Evolutionary conservation across 92 coral and sea anemone genomes (phyloP), one percentile per base, ranked within the genome.

Genomic region (Phenganax subtilis): DNA sequence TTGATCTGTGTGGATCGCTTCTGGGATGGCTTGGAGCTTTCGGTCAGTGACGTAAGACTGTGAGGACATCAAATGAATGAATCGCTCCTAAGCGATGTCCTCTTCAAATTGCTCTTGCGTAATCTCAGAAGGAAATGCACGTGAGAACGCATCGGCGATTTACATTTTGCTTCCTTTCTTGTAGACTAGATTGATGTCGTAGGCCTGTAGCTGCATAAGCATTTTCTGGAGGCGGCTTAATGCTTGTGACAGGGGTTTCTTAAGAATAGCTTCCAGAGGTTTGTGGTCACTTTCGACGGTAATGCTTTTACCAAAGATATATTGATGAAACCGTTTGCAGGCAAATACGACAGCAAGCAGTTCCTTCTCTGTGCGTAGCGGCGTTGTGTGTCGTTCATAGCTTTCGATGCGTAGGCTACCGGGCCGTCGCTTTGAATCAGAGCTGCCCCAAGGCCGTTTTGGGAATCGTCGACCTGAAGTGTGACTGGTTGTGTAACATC

Each of bases 11-110:
- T 60, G 55, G 25, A 76, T 81, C 54, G 70, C 68, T 15, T 82
- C 75, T 70, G 71, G 76, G 57, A 86, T 86, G 73, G 86, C 85
- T 20, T 78, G 55, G 15, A 86, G 56, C 30, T 88, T 60, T 6
- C 66, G 66, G 20, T 60, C 66, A 11, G 14, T 60, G 66, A 60
- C 66, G 66, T 60, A 60, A 60, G 66, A 60, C 9, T 60, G 17
- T 16, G 66, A 60, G 15, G 66, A 60, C 66, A 60, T 60, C 66
- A 16, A 27, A 60, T 60, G 66, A 27, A 60, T 60, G 66, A 60
- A 60, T 60, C 66, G 66, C 66, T 60, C 66, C 14, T 16, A 60
- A 6, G 14, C 66, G 15, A 60, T 60, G 66, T 16, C 14, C 17
- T 60, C 66, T 60, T 60, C 66, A 60, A 60, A 60, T 60, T 60